phyloP scores from a whole-genome alignment of 2,888 invertebrate species.

The Eutolmus rufibarbis region DNA sequence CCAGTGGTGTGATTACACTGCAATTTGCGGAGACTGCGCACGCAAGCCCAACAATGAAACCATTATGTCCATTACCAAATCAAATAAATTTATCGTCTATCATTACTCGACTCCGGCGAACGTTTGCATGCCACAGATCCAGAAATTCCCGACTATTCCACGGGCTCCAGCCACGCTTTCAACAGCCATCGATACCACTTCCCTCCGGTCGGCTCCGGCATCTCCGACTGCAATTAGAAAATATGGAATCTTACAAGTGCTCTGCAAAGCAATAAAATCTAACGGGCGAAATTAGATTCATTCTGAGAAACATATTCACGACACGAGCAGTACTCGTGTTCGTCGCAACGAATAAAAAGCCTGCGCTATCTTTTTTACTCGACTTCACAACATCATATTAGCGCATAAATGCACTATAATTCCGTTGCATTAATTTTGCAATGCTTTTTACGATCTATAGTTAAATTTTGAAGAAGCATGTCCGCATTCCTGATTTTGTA shows the following conservation, averaged over 20 bases:
- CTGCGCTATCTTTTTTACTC: background rate
- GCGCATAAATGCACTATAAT: background rate
- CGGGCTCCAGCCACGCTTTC: background rate
- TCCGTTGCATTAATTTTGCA: background rate
- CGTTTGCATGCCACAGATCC: slow-evolving; percentile 23
- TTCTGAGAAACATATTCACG: background rate
- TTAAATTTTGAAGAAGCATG: background rate
- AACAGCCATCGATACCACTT: background rate
- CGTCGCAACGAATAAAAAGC: background rate
- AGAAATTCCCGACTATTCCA: background rate
- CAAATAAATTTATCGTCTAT: slow-evolving; percentile 40
- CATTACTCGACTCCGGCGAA: background rate
- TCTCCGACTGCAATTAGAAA: background rate
- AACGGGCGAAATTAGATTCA: background rate
- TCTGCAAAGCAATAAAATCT: background rate
- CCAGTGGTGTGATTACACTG: slow-evolving; percentile 36
- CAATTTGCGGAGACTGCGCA: slow-evolving; percentile 41
- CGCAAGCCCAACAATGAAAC: slow-evolving; percentile 42
- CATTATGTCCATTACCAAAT: slow-evolving; percentile 42
- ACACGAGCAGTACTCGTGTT: background rate
- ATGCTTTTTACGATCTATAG: background rate
- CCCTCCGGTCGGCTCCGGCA: background rate
- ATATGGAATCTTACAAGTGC: background rate
- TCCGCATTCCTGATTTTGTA: background rate
- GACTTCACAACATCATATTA: background rate